Evolutionary conservation across 1,140 invertebrate species (phyloP), one percentile per base, ranked within the genome.

Genomic region (Conus betulinus): DNA sequence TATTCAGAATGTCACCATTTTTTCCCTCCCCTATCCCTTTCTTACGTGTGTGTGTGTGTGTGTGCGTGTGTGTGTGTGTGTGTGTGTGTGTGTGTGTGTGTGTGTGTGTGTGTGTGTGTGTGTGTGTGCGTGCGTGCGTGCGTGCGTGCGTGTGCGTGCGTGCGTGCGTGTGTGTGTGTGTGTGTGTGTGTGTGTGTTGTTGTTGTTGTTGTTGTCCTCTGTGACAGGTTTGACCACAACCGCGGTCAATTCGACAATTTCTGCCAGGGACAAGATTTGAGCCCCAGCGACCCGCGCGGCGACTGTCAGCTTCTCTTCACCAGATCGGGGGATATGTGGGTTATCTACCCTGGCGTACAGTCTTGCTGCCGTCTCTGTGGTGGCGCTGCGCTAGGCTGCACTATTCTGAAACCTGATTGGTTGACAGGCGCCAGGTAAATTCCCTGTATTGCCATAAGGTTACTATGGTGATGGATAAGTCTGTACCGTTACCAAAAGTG

Each of bases 231-330:
- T 82, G 87, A 88, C 55, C 87, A 88, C 67, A 20, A 20, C 23
- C 8, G 55, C 17, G 87, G 87, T n/a, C 87, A 88, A 52, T 84
- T 23, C 4, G 84, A 88, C 78, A 88, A 88, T 63, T 88, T 88
- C 63, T 88, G 87, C 67, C 7, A 63, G 11, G 60, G 57, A 17
- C 87, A 88, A 71, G 82, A 63, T 27, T 39, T 88, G 25, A 88
- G 87, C 25, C 81, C 57, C 27, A 74, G 84, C 39, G 25, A 88
- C 52, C 79, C 81, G 51, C 25, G 15, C 17, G 84, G n/a, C 8
- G 27, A 63, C 67, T 85, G 84, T 39, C 84, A 85, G 60, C 84
- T 85, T 3, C 57, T 85, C 25, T 85, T 85, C 57, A 67, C 84
- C 17, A 85, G 51, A 51, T 11, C 57, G 11, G 39, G 57, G 20